Evolutionary conservation across 2,888 invertebrate genomes (phyloP), one percentile per base, ranked within the genome.

Genomic region (Biston betularia): DNA sequence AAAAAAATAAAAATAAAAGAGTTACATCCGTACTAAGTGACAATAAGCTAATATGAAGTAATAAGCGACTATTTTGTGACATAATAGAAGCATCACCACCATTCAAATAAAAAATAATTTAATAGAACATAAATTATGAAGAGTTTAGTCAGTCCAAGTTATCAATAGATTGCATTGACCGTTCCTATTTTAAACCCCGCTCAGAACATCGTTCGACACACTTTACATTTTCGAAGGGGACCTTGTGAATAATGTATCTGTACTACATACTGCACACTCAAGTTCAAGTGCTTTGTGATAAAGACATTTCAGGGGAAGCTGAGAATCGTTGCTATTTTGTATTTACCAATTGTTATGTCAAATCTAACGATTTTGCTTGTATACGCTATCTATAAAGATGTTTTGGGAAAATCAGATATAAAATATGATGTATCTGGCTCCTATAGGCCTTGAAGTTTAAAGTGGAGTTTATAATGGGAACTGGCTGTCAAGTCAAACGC

Each of bases 191-290:
- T 64, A 15, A 33, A 15, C 38, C 35, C 15, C 34, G 35, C n/a
- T 24, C 14, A 46, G 33, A 48, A 48, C 59, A 38, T 60, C 14
- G 46, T 48, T n/a, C 34, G 44, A 49, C 49, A 42, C 35, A 55
- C 42, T 49, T 68, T 66, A 68, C 68, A 68, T 69, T 38, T 44
- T 54, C 42, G 70, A 71, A 68, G 14, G 52, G 69, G 63, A n/a
- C 58, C 24, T 49, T 35, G 14, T 63, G 50, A 40, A 57, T 59
- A 64, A 57, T 63, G 54, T 15, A 72, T 65, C 56, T 65, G 42
- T 33, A 24, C 44, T 48, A n/a, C n/a, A n/a, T 33, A 24, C 49
- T 52, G 5, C 54, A 50, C 44, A 56, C 63, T 45, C 12, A 57
- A 44, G 53, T 42, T 50, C 40, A 55, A 44, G 58, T 53, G 42